Base-by-base conservation (phyloP, 2,113 vertebrate species). In the Actenoides hombroni region DNA sequence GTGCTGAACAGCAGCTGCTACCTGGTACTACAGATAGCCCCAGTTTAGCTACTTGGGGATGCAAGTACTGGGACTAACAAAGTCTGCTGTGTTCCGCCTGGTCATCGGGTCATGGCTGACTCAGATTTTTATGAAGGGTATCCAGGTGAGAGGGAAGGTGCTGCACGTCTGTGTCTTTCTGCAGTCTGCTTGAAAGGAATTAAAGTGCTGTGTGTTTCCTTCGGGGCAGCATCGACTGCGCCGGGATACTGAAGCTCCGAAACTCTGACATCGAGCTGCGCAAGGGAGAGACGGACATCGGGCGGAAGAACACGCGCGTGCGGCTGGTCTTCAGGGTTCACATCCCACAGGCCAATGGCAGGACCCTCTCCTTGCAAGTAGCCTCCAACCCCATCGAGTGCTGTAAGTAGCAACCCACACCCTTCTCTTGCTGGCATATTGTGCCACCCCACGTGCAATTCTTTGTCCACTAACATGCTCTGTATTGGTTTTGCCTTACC, bases 211-310 rank as follows among this genome's bases (percentile, higher is more conserved):
- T 80, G 67, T 89, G 71, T 90, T 83, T 94, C 54, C 60, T 93
- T 70, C 94, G 28, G 82, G 16, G 46, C 95, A 99, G 99, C 95
- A 99, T 99, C 0, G 99, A 99, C 95, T 99, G 99, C 37, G 99
- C 99, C 6, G 99, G 99, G 42, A 99, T 99, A 89, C 96, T 99
- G 78, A 99, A 99, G 96, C 98, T 99, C 78, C 98, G 99, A 20
- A 99, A 99, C 95, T 99, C 99, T 0, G 99, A 99, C 96, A 99
- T 99, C 0, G 99, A 99, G 94, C 98, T 99, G 76, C 98, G 99
- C 74, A 99, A 99, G 96, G 99, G 99, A 8, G 99, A 99, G 96
- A 99, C 99, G 0, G 99, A 99, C 98, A 99, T 99, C 1, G 99
- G 99, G 21, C 97, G 99, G 49, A 99, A 99, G 97, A 99, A 99